Percentiles rank a stretch among this genome's conserved stretches.
phyloP scores from a whole-genome alignment of 2,888 invertebrate genomes.

The Phortica magna region DNA sequence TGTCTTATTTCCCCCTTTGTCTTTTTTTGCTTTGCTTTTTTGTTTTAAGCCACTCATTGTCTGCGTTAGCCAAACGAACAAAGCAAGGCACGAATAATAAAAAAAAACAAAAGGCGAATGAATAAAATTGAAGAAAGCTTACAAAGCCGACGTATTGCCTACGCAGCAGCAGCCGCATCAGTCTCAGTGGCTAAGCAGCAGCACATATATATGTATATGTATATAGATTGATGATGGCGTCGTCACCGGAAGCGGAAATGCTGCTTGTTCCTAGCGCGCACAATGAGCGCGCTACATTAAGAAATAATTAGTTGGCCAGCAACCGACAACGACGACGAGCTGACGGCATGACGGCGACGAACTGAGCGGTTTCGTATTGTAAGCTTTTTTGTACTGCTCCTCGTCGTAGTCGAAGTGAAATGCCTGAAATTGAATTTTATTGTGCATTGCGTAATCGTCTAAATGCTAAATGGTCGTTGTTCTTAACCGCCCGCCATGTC shows the following conservation, averaged over 20 bases:
- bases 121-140: not conserved
- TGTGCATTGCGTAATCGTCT: slow-evolving; percentile 21
- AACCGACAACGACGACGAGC: slow-evolving; percentile 21
- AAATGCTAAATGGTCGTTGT: not conserved
- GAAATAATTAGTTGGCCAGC: slow-evolving; percentile 59
- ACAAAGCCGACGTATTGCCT: slow-evolving; percentile 17
- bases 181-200: too few relatives aligned
- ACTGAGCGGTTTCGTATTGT: not conserved
- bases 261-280: slow-evolving; percentile 40
- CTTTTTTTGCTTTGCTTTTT: not conserved
- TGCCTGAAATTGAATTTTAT: slow-evolving; percentile 10
- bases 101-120: not conserved
- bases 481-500: not conserved
- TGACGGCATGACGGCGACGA: not conserved
- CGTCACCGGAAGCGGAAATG: slow-evolving; percentile 59
- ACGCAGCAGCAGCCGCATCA: too few relatives aligned
- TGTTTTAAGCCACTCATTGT: slow-evolving; percentile 11
- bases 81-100: not conserved
- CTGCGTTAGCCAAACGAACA: not conserved
- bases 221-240: slow-evolving; percentile 63
- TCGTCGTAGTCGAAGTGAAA: not conserved
- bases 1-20: not conserved
- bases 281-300: slow-evolving; percentile 50
- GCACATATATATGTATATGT: too few relatives aligned
- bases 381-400: not conserved